A percentile compares a stretch with the other conserved stretches of the same genome.
Conservation (phyloP, 2,113 vertebrate genomes). For the Petromus typicus region DNA sequence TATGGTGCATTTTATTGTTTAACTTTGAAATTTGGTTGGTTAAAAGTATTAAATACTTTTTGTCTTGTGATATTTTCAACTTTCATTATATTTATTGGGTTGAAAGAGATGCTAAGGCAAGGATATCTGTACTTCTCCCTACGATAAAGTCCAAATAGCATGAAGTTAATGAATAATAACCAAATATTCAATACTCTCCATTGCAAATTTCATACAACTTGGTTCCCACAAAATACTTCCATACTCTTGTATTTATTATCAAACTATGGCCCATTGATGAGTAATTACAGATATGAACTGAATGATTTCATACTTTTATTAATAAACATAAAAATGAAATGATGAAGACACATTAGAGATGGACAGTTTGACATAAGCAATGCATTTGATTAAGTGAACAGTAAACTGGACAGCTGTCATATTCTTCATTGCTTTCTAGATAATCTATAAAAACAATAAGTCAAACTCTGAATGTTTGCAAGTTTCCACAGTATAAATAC, state of each 20-base stretch:
- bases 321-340: conserved; percentile 52
- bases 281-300: background rate
- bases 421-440: conserved; percentile 19
- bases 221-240: background rate
- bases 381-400: conserved; percentile 42
- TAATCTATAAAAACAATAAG: conserved; percentile 40
- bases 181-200: background rate
- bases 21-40: background rate
- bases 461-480: background rate
- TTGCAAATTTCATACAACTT: background rate
- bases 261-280: background rate
- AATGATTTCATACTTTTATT: conserved; percentile 18
- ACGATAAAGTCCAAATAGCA: background rate
- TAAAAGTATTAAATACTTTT: background rate
- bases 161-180: background rate
- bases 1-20: background rate
- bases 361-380: background rate
- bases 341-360: conserved; percentile 41
- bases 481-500: background rate
- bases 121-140: background rate
- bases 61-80: background rate
- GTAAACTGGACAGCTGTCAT: background rate
- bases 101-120: background rate
- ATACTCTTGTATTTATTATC: background rate
- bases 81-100: background rate